Percentiles rank a stretch among this genome's conserved stretches.
Evolutionary conservation across 2,888 invertebrate genomes (phyloP).

Genomic region (Muscina levida): DNA sequence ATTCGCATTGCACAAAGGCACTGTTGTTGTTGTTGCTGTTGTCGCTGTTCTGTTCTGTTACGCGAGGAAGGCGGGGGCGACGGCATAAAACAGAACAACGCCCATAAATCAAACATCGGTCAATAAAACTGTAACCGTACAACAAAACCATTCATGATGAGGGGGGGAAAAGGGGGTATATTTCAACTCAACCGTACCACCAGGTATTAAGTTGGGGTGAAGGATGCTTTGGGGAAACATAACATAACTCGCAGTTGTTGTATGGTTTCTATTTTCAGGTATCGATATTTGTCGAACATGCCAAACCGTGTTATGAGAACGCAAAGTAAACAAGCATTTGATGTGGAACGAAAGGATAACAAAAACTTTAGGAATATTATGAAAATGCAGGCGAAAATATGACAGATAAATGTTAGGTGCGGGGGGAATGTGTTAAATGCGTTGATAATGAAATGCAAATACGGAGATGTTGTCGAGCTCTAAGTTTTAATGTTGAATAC

Average conservation of each 20-base stretch:
- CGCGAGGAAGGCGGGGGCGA: neutral
- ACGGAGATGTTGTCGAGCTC: no score
- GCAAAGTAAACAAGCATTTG: slow-evolving; percentile 2
- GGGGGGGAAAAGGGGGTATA: slow-evolving; percentile 44
- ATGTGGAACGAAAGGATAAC: no score
- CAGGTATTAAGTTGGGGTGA: no score
- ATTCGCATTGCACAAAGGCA: neutral
- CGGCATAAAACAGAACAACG: slow-evolving; percentile 42
- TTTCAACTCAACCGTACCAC: slow-evolving; percentile 53
- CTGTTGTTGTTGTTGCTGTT: slow-evolving; percentile 12
- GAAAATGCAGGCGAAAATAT: no score
- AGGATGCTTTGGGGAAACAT: neutral
- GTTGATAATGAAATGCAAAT: no score
- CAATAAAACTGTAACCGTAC: slow-evolving; percentile 47
- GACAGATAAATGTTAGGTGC: no score
- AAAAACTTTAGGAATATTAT: neutral
- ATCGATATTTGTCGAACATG: slow-evolving; percentile 9
- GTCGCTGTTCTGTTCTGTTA: neutral
- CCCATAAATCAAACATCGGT: slow-evolving; percentile 60
- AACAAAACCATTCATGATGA: slow-evolving; percentile 42
- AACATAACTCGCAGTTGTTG: neutral
- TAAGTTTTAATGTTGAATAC: no score
- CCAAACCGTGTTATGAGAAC: neutral
- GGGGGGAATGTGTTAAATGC: no score
- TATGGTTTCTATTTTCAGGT: neutral